Conservation (phyloP, 2,113 vertebrate species). For the Chaetorhynchus papuensis region DNA sequence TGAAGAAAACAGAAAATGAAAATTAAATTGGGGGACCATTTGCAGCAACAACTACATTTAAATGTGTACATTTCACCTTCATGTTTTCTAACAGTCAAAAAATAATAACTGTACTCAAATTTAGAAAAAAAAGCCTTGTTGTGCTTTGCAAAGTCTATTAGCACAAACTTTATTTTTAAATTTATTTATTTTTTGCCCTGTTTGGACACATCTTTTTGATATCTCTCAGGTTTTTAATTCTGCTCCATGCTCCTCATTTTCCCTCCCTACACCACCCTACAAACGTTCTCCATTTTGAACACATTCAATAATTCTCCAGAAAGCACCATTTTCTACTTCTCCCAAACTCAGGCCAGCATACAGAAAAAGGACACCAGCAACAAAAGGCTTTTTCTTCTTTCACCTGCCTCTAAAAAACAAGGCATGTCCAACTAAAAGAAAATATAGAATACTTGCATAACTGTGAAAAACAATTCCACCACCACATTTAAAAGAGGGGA, state of each 20-base stretch:
- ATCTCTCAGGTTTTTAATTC: background rate
- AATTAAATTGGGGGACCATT: background rate
- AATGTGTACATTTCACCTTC: background rate
- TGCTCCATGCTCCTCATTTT: background rate
- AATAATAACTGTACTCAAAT: background rate
- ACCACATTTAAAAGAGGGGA: background rate
- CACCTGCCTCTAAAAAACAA: background rate
- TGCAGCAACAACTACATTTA: background rate
- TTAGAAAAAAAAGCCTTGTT: background rate
- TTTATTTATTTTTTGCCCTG: background rate
- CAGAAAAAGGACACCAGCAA: background rate
- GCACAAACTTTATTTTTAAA: background rate
- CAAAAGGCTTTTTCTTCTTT: background rate
- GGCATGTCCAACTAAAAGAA: background rate
- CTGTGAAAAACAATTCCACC: background rate
- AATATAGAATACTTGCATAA: background rate
- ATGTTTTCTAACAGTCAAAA: background rate
- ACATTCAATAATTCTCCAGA: background rate
- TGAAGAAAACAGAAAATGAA: background rate
- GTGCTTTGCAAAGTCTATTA: background rate
- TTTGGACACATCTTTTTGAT: background rate
- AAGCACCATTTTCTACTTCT: background rate
- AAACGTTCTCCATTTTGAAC: background rate
- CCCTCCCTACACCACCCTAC: background rate
- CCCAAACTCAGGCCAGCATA: background rate